Evolutionary conservation across 2,113 vertebrate genomes (phyloP), one percentile per base, ranked within the genome.

Genomic region (Zapornia atra): DNA sequence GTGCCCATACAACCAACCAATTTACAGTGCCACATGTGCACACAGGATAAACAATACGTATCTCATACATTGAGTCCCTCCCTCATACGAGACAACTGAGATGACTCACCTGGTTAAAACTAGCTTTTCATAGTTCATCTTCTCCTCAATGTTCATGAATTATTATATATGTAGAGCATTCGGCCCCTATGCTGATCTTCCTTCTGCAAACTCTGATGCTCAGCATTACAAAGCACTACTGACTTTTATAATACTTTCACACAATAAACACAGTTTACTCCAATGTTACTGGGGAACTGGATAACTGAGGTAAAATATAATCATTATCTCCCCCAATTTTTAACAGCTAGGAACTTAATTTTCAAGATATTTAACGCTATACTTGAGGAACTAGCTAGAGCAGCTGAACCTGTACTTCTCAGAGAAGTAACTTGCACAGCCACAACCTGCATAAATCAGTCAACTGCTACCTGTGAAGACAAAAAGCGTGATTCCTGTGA

Each of bases 41-140:
- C 8, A 3, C 0, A 8, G 25, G 16, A 40, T 9, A 70, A 80
- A 17, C 50, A 50, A 44, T 3, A 2, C 0, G 3, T 3, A 26
- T 10, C 42, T 44, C 33, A 10, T 0, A 10, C 2, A 13, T 1
- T 29, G 25, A 48, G 10, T 4, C n/a, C 1, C 1, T 15, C 14
- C 28, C 5, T 69, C 44, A 20, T 1, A 36, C 22, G 21, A 46
- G 8, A 40, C 48, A 66, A 40, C 2, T 1, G 4, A 69, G n/a
- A 46, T 2, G 7, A 69, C n/a, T 65, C 12, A 24, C 18, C 13
- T 40, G n/a, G 7, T 65, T 48, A 61, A 38, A 90, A 70, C 8
- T 1, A 10, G 5, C 12, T 56, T 53, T 65, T 36, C 6, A 3
- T 64, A 44, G 4, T 82, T 82, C 31, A 78, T 15, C 29, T 66